phyloP scores from a whole-genome alignment of 2,888 invertebrate species.

The Heteropelma amictum region DNA sequence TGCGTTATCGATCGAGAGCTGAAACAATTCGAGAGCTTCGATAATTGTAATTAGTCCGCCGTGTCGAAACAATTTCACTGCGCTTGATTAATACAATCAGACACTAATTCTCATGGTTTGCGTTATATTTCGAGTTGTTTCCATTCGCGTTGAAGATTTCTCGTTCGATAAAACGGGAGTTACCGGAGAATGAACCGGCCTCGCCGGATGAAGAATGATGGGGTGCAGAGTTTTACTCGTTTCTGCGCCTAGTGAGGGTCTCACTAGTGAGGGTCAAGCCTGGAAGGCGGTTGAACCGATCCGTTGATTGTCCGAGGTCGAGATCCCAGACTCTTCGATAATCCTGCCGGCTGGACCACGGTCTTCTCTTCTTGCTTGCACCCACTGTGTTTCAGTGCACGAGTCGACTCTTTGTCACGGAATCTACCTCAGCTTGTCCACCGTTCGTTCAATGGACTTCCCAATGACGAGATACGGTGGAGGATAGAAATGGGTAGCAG shows the following conservation, averaged over 20 bases:
- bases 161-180: too few relatives aligned
- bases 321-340: conserved; percentile 60
- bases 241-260: conserved; percentile 20
- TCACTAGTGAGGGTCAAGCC: conserved; percentile 48
- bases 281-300: conserved; percentile 67
- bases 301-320: conserved; percentile 59
- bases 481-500: conserved; percentile 54
- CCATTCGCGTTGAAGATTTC: too few relatives aligned
- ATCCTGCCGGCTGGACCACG: conserved; percentile 51
- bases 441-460: conserved; percentile 43
- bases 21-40: too few relatives aligned
- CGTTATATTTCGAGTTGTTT: too few relatives aligned
- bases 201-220: neutral
- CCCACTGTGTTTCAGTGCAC: neutral
- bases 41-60: too few relatives aligned
- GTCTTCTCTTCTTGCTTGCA: conserved; percentile 18
- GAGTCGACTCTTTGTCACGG: conserved; percentile 29
- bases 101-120: too few relatives aligned
- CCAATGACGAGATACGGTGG: conserved; percentile 29
- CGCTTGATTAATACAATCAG: too few relatives aligned
- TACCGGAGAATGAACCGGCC: neutral
- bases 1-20: too few relatives aligned
- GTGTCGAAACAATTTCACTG: too few relatives aligned
- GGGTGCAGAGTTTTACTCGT: neutral
- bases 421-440: conserved; percentile 32